Conservation (phyloP, 2,797 vertebrate genomes). For the Gobionotothen gibberifrons region DNA sequence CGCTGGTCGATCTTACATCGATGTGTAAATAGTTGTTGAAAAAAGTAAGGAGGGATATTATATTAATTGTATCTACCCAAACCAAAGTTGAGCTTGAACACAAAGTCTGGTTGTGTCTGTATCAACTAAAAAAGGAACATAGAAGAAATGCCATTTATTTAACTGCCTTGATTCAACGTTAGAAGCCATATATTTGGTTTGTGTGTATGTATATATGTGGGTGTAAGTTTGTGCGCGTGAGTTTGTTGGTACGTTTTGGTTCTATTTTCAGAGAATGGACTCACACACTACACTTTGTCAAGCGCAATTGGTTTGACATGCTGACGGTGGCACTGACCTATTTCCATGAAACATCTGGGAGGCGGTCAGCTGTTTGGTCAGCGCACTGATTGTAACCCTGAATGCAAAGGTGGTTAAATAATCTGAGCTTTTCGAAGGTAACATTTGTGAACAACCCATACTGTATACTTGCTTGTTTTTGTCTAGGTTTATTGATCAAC, state of each 20-base stretch:
- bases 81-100: constrained; percentile 90
- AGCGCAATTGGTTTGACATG: constrained; percentile 65
- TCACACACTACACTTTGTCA: constrained; percentile 66
- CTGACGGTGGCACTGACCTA: constrained; percentile 66
- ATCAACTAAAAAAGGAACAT: constrained; percentile 85
- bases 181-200: constrained; percentile 89
- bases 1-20: constrained; percentile 90
- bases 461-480: constrained; percentile 84
- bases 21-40: constrained; percentile 84
- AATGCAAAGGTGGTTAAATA: constrained; percentile 69
- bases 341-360: constrained; percentile 68
- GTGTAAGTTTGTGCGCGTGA: constrained; percentile 71
- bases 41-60: constrained; percentile 78
- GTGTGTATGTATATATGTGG: constrained; percentile 78
- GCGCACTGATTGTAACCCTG: constrained; percentile 76
- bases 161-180: constrained; percentile 90
- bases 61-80: constrained; percentile 87
- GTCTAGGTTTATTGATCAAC: constrained; percentile 82
- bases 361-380: constrained; percentile 58
- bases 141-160: constrained; percentile 86
- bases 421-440: constrained; percentile 76
- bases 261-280: constrained; percentile 75
- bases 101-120: constrained; percentile 88
- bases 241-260: constrained; percentile 72
- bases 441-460: constrained; percentile 80